Conservation (phyloP, 2,888 invertebrate genomes). For the Nasonia oneida region DNA sequence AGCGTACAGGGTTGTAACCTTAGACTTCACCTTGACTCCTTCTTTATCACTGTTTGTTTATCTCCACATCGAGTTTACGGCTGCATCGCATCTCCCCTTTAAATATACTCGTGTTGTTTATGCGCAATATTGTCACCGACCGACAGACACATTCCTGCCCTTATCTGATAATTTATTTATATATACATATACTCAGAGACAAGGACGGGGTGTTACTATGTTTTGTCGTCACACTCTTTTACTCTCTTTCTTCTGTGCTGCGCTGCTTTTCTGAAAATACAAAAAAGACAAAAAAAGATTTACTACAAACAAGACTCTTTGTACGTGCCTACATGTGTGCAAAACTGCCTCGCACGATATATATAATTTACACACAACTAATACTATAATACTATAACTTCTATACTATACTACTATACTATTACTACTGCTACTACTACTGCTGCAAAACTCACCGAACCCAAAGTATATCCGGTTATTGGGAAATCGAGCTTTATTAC, state of each 20-base stretch:
- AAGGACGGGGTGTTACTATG: slow-evolving; percentile 1
- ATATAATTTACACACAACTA: slow-evolving; percentile 19
- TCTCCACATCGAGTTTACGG: slow-evolving; percentile 10
- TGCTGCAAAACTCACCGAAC: neutral
- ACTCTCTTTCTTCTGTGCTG: slow-evolving; percentile 20
- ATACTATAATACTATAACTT: slow-evolving; percentile 23
- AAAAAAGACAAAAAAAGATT: neutral
- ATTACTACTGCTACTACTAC: slow-evolving; percentile 32
- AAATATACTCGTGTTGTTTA: neutral
- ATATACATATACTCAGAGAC: neutral
- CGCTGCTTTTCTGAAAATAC: slow-evolving; percentile 4
- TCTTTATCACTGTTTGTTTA: neutral
- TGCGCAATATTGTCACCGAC: slow-evolving; percentile 38
- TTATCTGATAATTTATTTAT: slow-evolving; percentile 8
- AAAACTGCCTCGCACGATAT: slow-evolving; percentile 40
- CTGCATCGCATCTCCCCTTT: slow-evolving; percentile 16
- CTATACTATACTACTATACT: slow-evolving; percentile 16
- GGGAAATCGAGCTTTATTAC: neutral
- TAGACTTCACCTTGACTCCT: slow-evolving; percentile 25
- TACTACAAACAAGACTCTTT: slow-evolving; percentile 27
- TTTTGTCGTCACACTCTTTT: neutral
- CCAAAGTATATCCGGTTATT: slow-evolving; percentile 5
- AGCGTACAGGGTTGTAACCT: slow-evolving; percentile 45
- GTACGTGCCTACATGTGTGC: slow-evolving; percentile 38
- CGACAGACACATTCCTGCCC: slow-evolving; percentile 52